phyloP scores from a whole-genome alignment of 2,888 invertebrate species.

The Amphimallon solstitiale region DNA sequence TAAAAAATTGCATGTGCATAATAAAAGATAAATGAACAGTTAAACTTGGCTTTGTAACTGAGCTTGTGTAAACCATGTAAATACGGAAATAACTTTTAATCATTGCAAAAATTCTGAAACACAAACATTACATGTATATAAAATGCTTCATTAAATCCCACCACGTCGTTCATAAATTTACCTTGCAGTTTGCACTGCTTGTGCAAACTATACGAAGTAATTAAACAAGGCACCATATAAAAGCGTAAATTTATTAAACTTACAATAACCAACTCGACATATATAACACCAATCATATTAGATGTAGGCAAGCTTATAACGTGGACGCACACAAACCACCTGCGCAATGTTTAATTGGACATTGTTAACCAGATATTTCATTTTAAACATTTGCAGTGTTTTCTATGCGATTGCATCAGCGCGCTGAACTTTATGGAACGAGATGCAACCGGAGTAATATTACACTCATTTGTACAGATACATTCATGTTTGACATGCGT shows the following conservation, averaged over 20 bases:
- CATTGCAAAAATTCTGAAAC: too few relatives aligned
- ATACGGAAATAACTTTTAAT: too few relatives aligned
- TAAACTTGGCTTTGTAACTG: too few relatives aligned
- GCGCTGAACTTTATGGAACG: background rate
- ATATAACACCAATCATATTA: background rate
- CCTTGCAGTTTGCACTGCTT: too few relatives aligned
- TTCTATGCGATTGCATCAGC: background rate
- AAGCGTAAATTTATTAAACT: constrained; percentile 4
- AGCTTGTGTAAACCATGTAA: too few relatives aligned
- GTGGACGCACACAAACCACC: background rate
- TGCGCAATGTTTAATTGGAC: background rate
- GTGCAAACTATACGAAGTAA: too few relatives aligned
- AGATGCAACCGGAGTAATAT: background rate
- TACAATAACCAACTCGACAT: background rate
- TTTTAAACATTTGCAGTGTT: constrained; percentile 12
- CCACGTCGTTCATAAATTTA: too few relatives aligned
- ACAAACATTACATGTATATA: too few relatives aligned
- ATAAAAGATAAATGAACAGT: too few relatives aligned
- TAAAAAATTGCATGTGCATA: too few relatives aligned
- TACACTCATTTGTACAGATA: background rate
- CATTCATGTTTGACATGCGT: background rate
- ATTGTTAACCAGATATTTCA: constrained; percentile 21
- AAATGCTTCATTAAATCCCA: too few relatives aligned
- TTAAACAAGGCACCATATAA: too few relatives aligned
- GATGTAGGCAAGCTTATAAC: background rate